These are phyloP conservation scores for Onychostoma macrolepis DNA, from an alignment of 2,113 vertebrate species.

Conservation along the genomic window DNA sequence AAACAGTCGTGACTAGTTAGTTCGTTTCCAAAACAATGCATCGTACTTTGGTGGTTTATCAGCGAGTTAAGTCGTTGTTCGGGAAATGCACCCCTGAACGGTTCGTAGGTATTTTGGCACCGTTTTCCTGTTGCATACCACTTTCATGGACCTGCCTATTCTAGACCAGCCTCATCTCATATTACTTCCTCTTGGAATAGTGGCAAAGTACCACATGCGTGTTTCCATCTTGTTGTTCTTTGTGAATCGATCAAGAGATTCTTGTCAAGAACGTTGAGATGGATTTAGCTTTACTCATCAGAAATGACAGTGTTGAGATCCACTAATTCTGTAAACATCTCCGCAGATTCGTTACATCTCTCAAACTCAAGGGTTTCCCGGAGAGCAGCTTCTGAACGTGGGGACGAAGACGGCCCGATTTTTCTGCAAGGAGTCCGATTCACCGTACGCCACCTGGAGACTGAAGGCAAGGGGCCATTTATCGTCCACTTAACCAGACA, in stretches of 20 bases:
- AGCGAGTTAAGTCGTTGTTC: too few species aligned
- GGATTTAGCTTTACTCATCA: not conserved
- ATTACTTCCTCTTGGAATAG: conserved; percentile 11
- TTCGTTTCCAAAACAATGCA: too few species aligned
- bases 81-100: too few species aligned
- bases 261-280: not conserved
- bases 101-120: conserved; percentile 21
- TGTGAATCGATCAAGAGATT: not conserved
- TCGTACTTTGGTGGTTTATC: too few species aligned
- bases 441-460: conserved; percentile 91
- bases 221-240: not conserved
- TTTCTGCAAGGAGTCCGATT: conserved; percentile 85
- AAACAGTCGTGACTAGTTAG: too few species aligned
- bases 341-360: conserved; percentile 98
- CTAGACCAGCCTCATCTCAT: conserved; percentile 18
- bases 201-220: not conserved
- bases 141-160: not conserved
- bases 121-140: not conserved
- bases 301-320: not conserved
- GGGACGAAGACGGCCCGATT: conserved; percentile 94
- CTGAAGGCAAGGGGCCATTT: conserved; percentile 83
- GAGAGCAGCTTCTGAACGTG: conserved; percentile 91
- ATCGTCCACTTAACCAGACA: not conserved
- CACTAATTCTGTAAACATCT: not conserved
- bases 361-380: conserved; percentile 95